Conservation (phyloP, 2,888 invertebrate species). For the Rhingia rostrata region DNA sequence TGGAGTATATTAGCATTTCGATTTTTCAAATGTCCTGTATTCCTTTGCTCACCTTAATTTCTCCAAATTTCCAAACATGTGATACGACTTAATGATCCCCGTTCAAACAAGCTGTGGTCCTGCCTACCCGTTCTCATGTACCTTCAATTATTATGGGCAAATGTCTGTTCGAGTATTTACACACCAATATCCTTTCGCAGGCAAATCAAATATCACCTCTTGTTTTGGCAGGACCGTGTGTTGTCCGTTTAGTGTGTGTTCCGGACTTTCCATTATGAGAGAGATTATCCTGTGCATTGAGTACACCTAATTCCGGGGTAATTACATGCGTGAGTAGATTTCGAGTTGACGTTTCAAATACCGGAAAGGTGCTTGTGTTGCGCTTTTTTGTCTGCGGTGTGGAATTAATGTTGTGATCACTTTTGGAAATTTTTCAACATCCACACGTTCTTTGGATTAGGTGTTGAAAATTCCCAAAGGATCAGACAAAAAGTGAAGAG, state of each 20-base stretch:
- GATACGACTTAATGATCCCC: slow-evolving; percentile 71
- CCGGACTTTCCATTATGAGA: slow-evolving; percentile 66
- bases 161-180: slow-evolving; percentile 35
- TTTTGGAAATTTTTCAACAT: slow-evolving; percentile 45
- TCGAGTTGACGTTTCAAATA: slow-evolving; percentile 62
- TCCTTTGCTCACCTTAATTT: slow-evolving; percentile 6
- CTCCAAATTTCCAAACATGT: slow-evolving; percentile 63
- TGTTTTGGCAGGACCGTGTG: slow-evolving; percentile 8
- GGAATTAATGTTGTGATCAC: slow-evolving; percentile 60
- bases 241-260: slow-evolving; percentile 42
- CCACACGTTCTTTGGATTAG: slow-evolving; percentile 69
- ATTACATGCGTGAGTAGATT: slow-evolving; percentile 69
- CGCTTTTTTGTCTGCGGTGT: slow-evolving; percentile 52
- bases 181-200: slow-evolving; percentile 36
- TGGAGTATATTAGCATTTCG: slow-evolving; percentile 19
- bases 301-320: slow-evolving; percentile 65
- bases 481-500: slow-evolving; percentile 41
- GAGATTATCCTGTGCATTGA: slow-evolving; percentile 68
- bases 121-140: background rate
- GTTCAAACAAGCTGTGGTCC: slow-evolving; percentile 4
- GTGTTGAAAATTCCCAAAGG: slow-evolving; percentile 46
- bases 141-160: background rate
- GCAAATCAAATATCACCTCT: slow-evolving; percentile 8
- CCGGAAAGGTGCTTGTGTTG: slow-evolving; percentile 60
- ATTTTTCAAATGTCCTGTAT: slow-evolving; percentile 21